Evolutionary conservation across 2,797 vertebrate genomes (phyloP).

Genomic region (Falco peregrinus): DNA sequence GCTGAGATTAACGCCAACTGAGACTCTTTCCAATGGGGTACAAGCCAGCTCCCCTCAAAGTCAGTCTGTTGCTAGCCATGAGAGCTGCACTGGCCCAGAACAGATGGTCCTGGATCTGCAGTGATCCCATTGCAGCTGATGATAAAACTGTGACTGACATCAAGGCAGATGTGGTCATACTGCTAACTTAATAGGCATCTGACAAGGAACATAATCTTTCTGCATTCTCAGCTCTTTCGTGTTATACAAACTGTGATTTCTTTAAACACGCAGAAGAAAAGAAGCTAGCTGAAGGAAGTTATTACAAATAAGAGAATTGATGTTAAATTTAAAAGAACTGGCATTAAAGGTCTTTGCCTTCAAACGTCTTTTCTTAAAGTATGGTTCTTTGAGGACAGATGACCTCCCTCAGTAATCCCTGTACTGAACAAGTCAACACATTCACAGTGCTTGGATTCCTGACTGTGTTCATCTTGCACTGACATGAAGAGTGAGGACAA

Average conservation of each 20-base stretch:
- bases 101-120: background rate
- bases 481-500: background rate
- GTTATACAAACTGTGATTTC: background rate
- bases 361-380: background rate
- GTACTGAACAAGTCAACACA: background rate
- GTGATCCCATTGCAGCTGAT: background rate
- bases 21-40: background rate
- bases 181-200: background rate
- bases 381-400: background rate
- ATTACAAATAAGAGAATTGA: background rate
- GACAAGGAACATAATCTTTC: background rate
- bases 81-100: background rate
- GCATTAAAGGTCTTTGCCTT: background rate
- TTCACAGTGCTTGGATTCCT: background rate
- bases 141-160: background rate
- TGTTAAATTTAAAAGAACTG: background rate
- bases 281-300: background rate
- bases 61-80: background rate
- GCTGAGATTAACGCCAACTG: background rate
- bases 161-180: background rate
- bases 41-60: background rate
- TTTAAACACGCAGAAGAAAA: background rate
- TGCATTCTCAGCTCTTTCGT: background rate
- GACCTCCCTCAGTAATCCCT: background rate
- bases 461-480: background rate